Evolutionary conservation across 1,140 invertebrate genomes (phyloP), one percentile per base, ranked within the genome.

Genomic region (Drosophila yakuba): DNA sequence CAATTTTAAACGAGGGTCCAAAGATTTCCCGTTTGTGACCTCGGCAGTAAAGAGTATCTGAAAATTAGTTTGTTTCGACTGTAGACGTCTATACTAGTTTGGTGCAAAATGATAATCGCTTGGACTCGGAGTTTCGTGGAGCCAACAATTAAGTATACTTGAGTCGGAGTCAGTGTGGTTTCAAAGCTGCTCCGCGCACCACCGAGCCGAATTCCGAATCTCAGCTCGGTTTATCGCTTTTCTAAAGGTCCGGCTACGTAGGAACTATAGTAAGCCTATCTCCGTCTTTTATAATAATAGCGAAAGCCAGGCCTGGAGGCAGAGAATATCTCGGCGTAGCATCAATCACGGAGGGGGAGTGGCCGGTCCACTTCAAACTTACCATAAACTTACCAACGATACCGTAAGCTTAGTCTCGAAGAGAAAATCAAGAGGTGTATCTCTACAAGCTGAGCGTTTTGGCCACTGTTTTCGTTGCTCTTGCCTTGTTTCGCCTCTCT

Each of bases 361-460:
- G 47, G 43, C 15, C 51, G 41, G 17, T 17, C 10, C 14, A 7
- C 20, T 8, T 20, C 20, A 20, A 20, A 20, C 20, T 20, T 20
- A 20, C 20, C 12, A 41, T 17, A 80, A 74, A 74, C 69, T 75
- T 64, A 84, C 61, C 75, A 64, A 75, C 48, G 58, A 59, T 84
- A 84, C 77, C 68, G 72, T 64, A 73, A 80, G 35, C 64, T 64
- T 64, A 80, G 25, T 55, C 39, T 60, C 32, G 45, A 64, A 67
- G 71, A 51, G 59, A 71, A 58, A 71, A 36, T 48, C 55, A 47
- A 79, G 25, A 69, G n/a, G 62, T 47, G 35, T 25, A 28, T 36
- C 62, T 56, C 10, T 14, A 60, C 44, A 32, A 50, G 36, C 64
- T 54, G 47, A 38, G 20, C 36, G 15, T n/a, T 39, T 68, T 44